These are phyloP conservation scores for Rhopalosiphum nymphaeae DNA, from an alignment of 2,888 invertebrate genomes.

Conservation along the genomic window DNA sequence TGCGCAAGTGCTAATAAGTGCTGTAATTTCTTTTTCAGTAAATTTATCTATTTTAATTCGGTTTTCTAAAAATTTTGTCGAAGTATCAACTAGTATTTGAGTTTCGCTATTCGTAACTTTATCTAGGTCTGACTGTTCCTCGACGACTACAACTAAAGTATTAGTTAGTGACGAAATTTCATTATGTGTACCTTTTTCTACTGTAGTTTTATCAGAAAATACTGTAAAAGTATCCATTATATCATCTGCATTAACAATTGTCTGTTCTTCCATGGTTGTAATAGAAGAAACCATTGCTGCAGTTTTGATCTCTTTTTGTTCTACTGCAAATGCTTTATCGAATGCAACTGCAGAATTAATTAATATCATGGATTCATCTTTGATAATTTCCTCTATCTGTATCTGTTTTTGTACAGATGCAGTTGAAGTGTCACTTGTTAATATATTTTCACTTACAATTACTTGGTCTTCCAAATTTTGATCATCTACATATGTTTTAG, in stretches of 20 bases:
- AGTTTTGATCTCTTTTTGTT: neutral
- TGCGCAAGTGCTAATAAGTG: neutral
- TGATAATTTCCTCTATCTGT: neutral
- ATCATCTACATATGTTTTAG: too few relatives aligned
- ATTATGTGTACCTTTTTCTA: neutral
- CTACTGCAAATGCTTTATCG: neutral
- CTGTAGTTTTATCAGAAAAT: neutral
- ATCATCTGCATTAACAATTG: neutral
- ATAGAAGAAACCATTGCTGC: neutral
- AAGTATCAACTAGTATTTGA: neutral
- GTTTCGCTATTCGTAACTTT: neutral
- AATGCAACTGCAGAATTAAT: neutral
- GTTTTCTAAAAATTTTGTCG: neutral
- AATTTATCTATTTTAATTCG: neutral
- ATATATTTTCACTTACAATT: neutral
- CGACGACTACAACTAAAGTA: neutral
- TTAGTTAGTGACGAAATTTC: neutral
- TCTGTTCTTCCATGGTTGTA: neutral
- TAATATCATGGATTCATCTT: neutral
- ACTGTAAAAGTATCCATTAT: neutral
- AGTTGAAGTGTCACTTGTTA: neutral
- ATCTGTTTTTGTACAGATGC: neutral
- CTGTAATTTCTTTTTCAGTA: neutral
- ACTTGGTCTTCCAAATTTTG: too few relatives aligned
- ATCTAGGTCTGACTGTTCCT: neutral